These are phyloP conservation scores for Rhyzopertha dominica DNA, from an alignment of 1,140 invertebrate genomes.

Conservation along the genomic window DNA sequence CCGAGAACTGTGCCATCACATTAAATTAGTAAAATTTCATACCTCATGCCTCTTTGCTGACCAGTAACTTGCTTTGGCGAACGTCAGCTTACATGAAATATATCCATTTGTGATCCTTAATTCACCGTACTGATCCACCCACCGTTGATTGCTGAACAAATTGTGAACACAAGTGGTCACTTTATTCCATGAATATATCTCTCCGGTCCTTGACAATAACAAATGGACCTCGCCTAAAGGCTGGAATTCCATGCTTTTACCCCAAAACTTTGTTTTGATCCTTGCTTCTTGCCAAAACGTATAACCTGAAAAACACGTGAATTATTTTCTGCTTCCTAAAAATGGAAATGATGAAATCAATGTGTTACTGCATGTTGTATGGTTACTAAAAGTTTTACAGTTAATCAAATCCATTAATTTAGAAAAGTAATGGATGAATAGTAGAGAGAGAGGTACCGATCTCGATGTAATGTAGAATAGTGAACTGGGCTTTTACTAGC, in stretches of 20 bases:
- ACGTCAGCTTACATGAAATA: conserved; percentile 72
- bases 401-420: too few species aligned
- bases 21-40: conserved; percentile 8
- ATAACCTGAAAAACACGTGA: too few species aligned
- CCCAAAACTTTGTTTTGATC: conserved; percentile 88
- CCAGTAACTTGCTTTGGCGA: conserved; percentile 79
- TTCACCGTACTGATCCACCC: conserved; percentile 85
- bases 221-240: conserved; percentile 63
- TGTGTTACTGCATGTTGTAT: too few species aligned
- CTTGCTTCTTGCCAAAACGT: conserved; percentile 75
- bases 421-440: too few species aligned
- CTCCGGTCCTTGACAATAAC: conserved; percentile 50
- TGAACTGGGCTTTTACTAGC: too few species aligned
- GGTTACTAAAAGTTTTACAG: too few species aligned
- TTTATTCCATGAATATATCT: conserved; percentile 81
- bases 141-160: conserved; percentile 73
- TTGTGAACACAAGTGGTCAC: conserved; percentile 86
- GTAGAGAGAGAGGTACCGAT: too few species aligned
- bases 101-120: conserved; percentile 63
- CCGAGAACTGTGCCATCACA: too few species aligned
- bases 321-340: too few species aligned
- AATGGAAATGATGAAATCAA: too few species aligned
- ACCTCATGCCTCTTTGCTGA: conserved; percentile 70
- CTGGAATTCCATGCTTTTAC: conserved; percentile 85
- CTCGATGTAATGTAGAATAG: too few species aligned